Evolutionary conservation across 1,140 invertebrate genomes (phyloP), one percentile per base, ranked within the genome.

Genomic region (Nephotettix cincticeps): DNA sequence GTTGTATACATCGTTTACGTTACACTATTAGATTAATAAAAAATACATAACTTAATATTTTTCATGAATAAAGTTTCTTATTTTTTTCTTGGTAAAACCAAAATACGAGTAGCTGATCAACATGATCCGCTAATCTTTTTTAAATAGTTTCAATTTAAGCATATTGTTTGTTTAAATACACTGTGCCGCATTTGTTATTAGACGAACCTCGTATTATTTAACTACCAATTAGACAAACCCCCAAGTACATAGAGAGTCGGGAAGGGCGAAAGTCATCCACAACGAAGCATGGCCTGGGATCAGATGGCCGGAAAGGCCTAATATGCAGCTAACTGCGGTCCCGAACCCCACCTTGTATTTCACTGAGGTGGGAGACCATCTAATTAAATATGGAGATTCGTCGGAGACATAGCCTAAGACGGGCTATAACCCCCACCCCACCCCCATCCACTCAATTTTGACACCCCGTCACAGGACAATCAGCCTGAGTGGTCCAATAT

Each of bases 371-470:
- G 47, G 14, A 6, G 6, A 3, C 47, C 14, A 51, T 51, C 56
- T 61, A 61, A 61, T 61, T 61, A 61, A 61, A 61, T 61, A 61
- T 61, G 56, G 56, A 61, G 56, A 61, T 61, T 61, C 23, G 56
- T 1, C 56, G 28, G 21, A 61, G 27, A 61, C 27, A 27, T 25
- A 4, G 21, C 4, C 23, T 61, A 14, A 25, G 56, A 61, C 27
- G 47, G 11, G 21, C 47, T 9, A 61, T 29, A 61, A 61, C 56
- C 47, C n/a, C 47, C 47, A 6, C 19, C 47, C 47, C 47, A n/a
- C 47, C 14, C 36, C 36, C 36, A 6, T 6, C 6, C 6, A 17
- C 17, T 40, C 6, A 51, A 11, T 14, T 13, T 29, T 61, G 56
- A 61, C 56, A 61, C 56, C 56, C 56, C 56, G 28, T 61, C 56